Base-by-base conservation (phyloP, 2,113 vertebrate species). In the Lagopus leucura region DNA sequence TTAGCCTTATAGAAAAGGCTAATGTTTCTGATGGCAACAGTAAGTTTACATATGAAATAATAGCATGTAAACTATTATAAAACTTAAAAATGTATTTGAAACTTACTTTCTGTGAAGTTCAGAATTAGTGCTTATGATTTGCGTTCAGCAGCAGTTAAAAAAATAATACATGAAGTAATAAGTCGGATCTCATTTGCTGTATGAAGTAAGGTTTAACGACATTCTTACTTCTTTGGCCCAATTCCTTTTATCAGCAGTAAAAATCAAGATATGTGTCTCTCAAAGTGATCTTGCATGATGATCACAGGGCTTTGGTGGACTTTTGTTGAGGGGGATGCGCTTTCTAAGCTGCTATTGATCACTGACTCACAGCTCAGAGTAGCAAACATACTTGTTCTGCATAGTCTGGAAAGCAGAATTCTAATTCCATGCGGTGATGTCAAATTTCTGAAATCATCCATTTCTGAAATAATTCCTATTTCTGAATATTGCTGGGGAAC, bases 241-340 rank as follows among this genome's bases (percentile, higher is more conserved):
- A 3, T 47, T 78, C 87, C n/a, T 78, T 81, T 86, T 34, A 66
- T 54, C 69, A 78, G 4, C 24, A 73, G 7, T 66, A 52, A 74
- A 80, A 54, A 54, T 28, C 27, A 13, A 54, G 14, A 54, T 16
- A 28, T 28, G 14, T 52, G 13, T 8, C 8, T 67, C 0, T 1
- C 45, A 89, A 52, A 82, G 32, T 66, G 24, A 55, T 65, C 5
- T 42, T 84, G 30, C 18, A 19, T 80, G 34, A 71, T 48, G 14
- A 9, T 45, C 36, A 21, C 0, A 0, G 12, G 2, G 7, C 18
- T n/a, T 43, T 22, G 28, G 22, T 15, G 52, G 14, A 15, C 52
- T 32, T 50, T 50, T 12, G 21, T 50, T 0, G 4, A 10, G 43
- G 18, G 13, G 18, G 30, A 34, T 63, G 18, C 1, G 9, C 9